These are phyloP conservation scores for Sinelater perroti DNA, from an alignment of 2,888 invertebrate genomes.

Conservation along the genomic window DNA sequence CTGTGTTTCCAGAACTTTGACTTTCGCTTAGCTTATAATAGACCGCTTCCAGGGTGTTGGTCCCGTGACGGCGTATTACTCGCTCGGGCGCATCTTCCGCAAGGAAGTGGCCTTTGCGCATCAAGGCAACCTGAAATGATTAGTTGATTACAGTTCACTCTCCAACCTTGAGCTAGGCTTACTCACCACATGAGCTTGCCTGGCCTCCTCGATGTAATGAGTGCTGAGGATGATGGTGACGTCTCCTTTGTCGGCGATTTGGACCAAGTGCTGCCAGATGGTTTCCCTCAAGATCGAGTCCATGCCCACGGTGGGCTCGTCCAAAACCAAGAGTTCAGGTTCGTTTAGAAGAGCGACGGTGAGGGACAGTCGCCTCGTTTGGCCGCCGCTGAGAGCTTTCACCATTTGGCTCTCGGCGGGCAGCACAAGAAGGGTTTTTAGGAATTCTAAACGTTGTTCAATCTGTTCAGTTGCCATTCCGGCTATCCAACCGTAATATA, in stretches of 20 bases:
- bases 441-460: slow-evolving; percentile 71
- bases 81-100: slow-evolving; percentile 83
- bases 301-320: slow-evolving; percentile 94
- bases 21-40: slow-evolving; percentile 79
- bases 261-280: slow-evolving; percentile 86
- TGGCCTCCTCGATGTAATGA: slow-evolving; percentile 87
- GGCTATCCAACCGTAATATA: slow-evolving; percentile 87
- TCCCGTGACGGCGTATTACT: slow-evolving; percentile 74
- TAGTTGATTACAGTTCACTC: not conserved
- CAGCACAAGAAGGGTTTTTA: slow-evolving; percentile 78
- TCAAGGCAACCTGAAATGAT: slow-evolving; percentile 74
- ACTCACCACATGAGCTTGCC: slow-evolving; percentile 81
- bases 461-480: slow-evolving; percentile 74
- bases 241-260: slow-evolving; percentile 76
- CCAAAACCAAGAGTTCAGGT: slow-evolving; percentile 87
- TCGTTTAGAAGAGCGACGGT: slow-evolving; percentile 89
- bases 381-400: slow-evolving; percentile 85
- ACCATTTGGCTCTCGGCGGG: slow-evolving; percentile 72
- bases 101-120: slow-evolving; percentile 83
- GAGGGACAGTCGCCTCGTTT: slow-evolving; percentile 87
- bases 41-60: slow-evolving; percentile 80
- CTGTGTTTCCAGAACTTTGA: not conserved
- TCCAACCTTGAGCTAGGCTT: not conserved
- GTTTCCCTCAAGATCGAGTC: slow-evolving; percentile 87
- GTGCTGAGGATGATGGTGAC: slow-evolving; percentile 88